Conservation (phyloP, 1,140 invertebrate species). For the Achroia grisella region DNA sequence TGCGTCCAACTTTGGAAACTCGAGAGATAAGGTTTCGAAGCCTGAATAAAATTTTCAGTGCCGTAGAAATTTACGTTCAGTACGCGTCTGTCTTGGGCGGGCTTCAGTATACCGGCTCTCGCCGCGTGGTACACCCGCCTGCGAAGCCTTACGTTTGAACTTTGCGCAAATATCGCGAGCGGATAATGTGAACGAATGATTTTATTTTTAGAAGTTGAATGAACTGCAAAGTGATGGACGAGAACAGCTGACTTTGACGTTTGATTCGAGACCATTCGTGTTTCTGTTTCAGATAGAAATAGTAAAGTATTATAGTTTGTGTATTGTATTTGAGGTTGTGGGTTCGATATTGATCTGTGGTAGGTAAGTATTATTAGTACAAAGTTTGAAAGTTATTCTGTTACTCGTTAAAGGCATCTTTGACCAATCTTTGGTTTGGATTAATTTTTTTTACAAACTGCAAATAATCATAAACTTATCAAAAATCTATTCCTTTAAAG, state of each 20-base stretch:
- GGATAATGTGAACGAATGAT: conserved; percentile 20
- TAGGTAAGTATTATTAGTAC: no score
- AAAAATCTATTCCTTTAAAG: no score
- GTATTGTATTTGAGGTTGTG: no score
- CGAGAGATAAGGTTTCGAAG: conserved; percentile 12
- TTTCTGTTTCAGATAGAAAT: not conserved
- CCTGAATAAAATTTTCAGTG: conserved; percentile 50
- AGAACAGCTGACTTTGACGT: conserved; percentile 21
- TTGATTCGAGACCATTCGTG: conserved; percentile 5
- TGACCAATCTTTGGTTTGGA: no score
- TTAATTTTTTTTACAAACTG: no score
- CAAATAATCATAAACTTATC: no score
- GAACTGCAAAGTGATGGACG: not conserved
- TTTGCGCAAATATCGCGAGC: conserved; percentile 7
- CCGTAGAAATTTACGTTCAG: conserved; percentile 28
- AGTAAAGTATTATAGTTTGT: not conserved
- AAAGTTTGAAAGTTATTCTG: no score
- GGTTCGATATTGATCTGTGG: no score
- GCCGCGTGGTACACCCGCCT: conserved; percentile 27
- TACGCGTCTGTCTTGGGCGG: conserved; percentile 18
- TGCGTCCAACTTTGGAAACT: not conserved
- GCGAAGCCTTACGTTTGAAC: conserved; percentile 10
- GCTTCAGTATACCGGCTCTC: conserved; percentile 34
- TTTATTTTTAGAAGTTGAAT: conserved; percentile 6
- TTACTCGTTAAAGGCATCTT: no score